These are phyloP conservation scores for Pharmacophagus antenor DNA, from an alignment of 2,888 invertebrate species.

Conservation along the genomic window DNA sequence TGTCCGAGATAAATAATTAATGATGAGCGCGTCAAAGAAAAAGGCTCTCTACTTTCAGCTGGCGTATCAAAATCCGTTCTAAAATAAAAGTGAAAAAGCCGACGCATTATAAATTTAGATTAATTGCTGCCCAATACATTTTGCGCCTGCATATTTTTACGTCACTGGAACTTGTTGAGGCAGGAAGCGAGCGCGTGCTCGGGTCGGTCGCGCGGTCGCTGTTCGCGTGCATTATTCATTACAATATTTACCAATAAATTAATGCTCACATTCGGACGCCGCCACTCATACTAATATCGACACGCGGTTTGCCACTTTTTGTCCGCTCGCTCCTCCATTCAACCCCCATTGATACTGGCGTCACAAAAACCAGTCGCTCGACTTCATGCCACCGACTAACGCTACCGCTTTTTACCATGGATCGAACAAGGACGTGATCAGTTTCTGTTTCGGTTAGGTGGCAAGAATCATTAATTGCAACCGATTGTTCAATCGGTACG, in stretches of 20 bases:
- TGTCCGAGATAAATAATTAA: constrained; percentile 29
- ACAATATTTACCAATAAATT: constrained; percentile 75
- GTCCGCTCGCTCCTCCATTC: constrained; percentile 56
- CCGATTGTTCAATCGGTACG: constrained; percentile 33
- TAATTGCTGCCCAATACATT: constrained; percentile 26
- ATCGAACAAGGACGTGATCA: constrained; percentile 64
- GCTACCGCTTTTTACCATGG: constrained; percentile 55
- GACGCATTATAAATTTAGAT: constrained; percentile 29
- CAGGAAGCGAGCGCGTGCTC: constrained; percentile 72
- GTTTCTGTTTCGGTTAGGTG: constrained; percentile 58
- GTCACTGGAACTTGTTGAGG: constrained; percentile 26
- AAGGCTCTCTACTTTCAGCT: constrained; percentile 1
- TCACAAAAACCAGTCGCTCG: constrained; percentile 59
- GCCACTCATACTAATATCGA: constrained; percentile 75
- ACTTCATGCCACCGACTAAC: constrained; percentile 58
- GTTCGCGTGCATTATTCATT: constrained; percentile 69
- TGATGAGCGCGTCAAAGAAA: constrained; percentile 17
- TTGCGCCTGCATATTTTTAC: constrained; percentile 26
- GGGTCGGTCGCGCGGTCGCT: constrained; percentile 37
- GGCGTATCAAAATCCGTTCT: constrained; percentile 12
- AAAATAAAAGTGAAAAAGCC: constrained; percentile 22
- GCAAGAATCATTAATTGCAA: constrained; percentile 59
- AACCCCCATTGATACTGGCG: constrained; percentile 71
- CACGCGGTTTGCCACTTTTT: constrained; percentile 74
- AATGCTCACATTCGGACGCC: constrained; percentile 71